Conservation (phyloP, 2,113 vertebrate species). For the Petaurus breviceps region DNA sequence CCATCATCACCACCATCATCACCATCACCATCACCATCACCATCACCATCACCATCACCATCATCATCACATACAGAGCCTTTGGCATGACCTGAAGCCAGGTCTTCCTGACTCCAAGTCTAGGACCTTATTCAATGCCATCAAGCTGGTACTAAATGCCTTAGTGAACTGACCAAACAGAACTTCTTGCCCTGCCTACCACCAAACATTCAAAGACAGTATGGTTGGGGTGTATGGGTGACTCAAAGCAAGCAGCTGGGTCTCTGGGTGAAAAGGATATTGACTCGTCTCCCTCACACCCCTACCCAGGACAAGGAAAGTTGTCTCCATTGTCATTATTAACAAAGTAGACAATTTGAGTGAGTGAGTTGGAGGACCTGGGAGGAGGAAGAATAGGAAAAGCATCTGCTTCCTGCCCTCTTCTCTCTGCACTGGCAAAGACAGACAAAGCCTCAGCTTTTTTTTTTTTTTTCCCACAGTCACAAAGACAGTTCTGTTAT, state of each 20-base stretch:
- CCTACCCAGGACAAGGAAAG: background rate
- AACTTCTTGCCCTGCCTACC: background rate
- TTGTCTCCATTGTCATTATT: background rate
- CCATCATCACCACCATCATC: too few relatives aligned
- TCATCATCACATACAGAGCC: background rate
- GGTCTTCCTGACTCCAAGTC: background rate
- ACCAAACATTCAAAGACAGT: background rate
- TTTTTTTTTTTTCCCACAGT: slow-evolving; percentile 50
- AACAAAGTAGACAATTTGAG: background rate
- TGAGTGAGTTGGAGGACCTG: background rate
- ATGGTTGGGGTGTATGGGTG: background rate
- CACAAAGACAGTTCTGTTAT: slow-evolving; percentile 55
- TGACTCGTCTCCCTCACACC: background rate
- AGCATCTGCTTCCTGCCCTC: slow-evolving; percentile 38
- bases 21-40: too few relatives aligned
- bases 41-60: too few relatives aligned
- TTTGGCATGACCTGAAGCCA: background rate
- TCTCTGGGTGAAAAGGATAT: background rate
- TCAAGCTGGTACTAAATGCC: background rate
- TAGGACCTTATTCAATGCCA: background rate
- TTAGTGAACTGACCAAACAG: background rate
- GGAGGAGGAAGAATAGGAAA: background rate
- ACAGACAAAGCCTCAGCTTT: slow-evolving; percentile 54
- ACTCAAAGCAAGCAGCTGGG: background rate
- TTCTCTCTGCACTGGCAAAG: slow-evolving; percentile 32